Conservation (phyloP, 2,888 invertebrate species). For the Cephus pulcher region DNA sequence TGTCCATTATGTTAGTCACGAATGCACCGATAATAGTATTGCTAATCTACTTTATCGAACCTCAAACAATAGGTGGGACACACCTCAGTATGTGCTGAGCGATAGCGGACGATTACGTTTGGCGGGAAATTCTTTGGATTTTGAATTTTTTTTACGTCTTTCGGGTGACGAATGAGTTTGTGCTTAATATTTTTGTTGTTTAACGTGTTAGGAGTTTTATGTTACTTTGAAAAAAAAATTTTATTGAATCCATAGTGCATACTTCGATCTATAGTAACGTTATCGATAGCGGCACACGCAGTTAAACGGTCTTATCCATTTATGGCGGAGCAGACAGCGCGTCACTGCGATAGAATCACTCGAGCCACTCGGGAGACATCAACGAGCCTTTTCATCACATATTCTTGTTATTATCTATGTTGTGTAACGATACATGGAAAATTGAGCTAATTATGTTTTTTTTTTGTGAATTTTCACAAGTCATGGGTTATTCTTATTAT, state of each 20-base stretch:
- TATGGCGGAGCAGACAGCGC: conserved; percentile 54
- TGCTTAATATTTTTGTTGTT: neutral
- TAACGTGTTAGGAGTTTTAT: neutral
- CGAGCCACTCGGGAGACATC: conserved; percentile 15
- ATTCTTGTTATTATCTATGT: neutral
- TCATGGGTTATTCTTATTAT: neutral
- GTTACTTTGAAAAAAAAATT: neutral
- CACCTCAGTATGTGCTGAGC: neutral
- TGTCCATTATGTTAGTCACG: neutral
- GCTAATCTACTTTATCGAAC: neutral
- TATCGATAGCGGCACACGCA: conserved; percentile 44
- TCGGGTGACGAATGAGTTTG: neutral
- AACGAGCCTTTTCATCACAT: neutral
- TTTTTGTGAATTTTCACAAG: neutral
- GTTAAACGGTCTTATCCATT: conserved; percentile 52
- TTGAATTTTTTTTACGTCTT: neutral
- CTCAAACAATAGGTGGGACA: neutral
- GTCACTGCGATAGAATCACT: conserved; percentile 49
- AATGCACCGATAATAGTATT: neutral
- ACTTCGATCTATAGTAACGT: conserved; percentile 17
- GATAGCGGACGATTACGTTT: neutral
- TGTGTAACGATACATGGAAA: neutral
- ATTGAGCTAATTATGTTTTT: too few relatives aligned
- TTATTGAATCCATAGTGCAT: neutral
- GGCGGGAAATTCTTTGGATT: neutral